phyloP scores from a whole-genome alignment of 1,140 invertebrate species.

The Apocrypta bakeri region DNA sequence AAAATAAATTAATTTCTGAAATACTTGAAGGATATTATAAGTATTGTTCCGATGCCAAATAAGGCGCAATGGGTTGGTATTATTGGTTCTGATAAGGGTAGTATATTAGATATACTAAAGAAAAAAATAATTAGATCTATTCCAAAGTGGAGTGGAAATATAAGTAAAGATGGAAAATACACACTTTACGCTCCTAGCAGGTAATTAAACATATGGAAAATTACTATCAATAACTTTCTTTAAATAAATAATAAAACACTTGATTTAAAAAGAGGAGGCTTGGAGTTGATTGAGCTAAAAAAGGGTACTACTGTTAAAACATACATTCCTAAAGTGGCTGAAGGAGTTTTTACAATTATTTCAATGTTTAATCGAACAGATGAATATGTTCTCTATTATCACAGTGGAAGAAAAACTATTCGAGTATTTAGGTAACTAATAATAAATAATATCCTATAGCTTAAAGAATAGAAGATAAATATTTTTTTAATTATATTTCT shows the following conservation, averaged over 20 bases:
- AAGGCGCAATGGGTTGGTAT: constrained; percentile 89
- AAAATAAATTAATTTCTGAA: constrained; percentile 33
- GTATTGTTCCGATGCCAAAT: constrained; percentile 85
- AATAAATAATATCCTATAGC: background rate
- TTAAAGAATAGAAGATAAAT: constrained; percentile 15
- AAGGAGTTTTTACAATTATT: constrained; percentile 97
- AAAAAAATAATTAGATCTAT: constrained; percentile 86
- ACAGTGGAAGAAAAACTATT: constrained; percentile 94
- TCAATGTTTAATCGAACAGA: constrained; percentile 95
- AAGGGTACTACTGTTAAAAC: constrained; percentile 88
- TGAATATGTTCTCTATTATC: constrained; percentile 97
- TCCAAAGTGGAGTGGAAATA: constrained; percentile 88
- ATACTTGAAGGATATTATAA: constrained; percentile 77
- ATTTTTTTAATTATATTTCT: constrained; percentile 20
- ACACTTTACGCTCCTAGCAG: constrained; percentile 93
- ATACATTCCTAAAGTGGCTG: constrained; percentile 93
- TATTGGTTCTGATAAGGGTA: constrained; percentile 93
- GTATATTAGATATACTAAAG: constrained; percentile 87
- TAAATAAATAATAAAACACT: background rate
- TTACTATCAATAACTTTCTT: constrained; percentile 11
- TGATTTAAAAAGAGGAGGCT: constrained; percentile 82
- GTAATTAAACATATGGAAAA: constrained; percentile 61
- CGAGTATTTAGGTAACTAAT: constrained; percentile 86
- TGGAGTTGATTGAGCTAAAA: constrained; percentile 92
- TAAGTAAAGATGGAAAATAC: constrained; percentile 90